Base-by-base conservation (phyloP, 2,888 invertebrate genomes). In the Drosophila mulleri region DNA sequence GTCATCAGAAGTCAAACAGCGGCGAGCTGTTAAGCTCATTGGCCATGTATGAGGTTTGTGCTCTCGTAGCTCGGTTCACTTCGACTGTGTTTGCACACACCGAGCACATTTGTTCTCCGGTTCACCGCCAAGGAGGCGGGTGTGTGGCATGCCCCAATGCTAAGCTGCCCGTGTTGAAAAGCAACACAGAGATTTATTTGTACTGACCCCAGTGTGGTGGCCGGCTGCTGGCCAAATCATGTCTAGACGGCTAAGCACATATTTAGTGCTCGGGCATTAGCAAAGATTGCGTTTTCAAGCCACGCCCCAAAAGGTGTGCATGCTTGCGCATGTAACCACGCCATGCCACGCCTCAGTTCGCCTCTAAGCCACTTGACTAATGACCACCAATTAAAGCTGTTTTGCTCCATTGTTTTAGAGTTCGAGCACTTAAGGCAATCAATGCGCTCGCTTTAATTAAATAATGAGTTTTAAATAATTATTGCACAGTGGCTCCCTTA, bases 131-230 rank as follows among this genome's bases (percentile, higher is more conserved):
- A 39, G 50, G 2, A 26, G 18, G 26, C 14, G 39, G 12, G 39
- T 2, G 4, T 6, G 35, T n/a, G 18, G 23, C 20, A 16, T 14
- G 29, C 42, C 26, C 35, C 50, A 20, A 39, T 48, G 52, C 47
- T 68, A 74, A 77, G 62, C 73, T 42, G 58, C 20, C 47, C 61
- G 67, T 35, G 67, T 35, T 53, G 83, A 77, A 86, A 78, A 68
- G 72, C 84, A 74, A 78, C 74, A 65, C 83, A 83, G 77, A 83
- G 79, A 88, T 88, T 84, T 84, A 88, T 83, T 80, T 81, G 72
- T 54, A 42, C 20, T 60, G 59, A 70, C 79, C 63, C 66, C 48
- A 41, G 29, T 45, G 39, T 3, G 54, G 11, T 23, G 29, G n/a
- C 41, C 29, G 35, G 75, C 89, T 72, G 44, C 44, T 58, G 79